phyloP scores from a whole-genome alignment of 2,888 invertebrate genomes.

The Tenthredo mesomela region DNA sequence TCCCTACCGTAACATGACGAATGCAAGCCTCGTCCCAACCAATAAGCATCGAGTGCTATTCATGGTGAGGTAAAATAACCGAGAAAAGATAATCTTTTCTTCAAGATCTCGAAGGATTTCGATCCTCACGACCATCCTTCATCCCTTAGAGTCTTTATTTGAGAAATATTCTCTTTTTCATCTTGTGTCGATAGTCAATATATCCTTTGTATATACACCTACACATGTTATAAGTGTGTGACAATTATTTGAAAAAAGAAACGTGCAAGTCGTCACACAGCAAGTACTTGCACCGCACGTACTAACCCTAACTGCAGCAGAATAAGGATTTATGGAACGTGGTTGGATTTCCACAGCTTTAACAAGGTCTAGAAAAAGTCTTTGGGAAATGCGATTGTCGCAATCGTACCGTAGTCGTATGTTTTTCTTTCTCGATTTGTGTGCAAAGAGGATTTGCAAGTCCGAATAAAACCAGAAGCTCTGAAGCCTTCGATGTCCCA shows the following conservation, averaged over 20 bases:
- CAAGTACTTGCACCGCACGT: neutral
- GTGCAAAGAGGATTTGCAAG: slow-evolving; percentile 1
- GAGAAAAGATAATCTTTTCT: slow-evolving; percentile 18
- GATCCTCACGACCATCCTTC: neutral
- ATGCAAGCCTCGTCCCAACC: slow-evolving; percentile 18
- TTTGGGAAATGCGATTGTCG: neutral
- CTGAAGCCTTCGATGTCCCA: neutral
- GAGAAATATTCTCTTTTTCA: neutral
- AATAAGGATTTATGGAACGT: slow-evolving; percentile 19
- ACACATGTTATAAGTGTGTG: neutral
- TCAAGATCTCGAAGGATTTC: neutral
- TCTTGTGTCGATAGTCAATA: neutral
- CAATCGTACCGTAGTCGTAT: neutral
- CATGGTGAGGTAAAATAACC: neutral
- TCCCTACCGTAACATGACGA: neutral
- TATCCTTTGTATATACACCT: neutral
- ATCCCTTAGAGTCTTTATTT: neutral
- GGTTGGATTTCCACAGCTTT: slow-evolving; percentile 34
- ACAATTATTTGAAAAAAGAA: neutral
- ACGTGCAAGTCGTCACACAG: neutral
- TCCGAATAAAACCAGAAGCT: neutral
- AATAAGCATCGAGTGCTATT: slow-evolving; percentile 23
- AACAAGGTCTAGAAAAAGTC: neutral
- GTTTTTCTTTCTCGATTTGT: neutral
- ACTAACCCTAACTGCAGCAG: neutral